Conservation (phyloP, 1,140 invertebrate genomes). For the Drosophila ohnishii region DNA sequence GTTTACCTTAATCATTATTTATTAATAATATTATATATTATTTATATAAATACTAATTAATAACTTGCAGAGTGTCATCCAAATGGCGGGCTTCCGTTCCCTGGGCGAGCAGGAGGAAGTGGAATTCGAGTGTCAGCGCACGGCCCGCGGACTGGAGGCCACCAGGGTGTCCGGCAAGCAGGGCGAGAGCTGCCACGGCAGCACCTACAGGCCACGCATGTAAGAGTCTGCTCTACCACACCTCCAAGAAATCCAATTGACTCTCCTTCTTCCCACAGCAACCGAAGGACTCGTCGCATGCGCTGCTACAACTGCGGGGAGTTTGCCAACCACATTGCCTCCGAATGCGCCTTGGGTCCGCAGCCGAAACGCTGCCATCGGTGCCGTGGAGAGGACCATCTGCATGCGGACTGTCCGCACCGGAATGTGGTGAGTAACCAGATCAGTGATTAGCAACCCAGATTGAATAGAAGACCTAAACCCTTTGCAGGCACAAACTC, state of each 20-base stretch:
- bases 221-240: slow-evolving; percentile 12
- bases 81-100: slow-evolving; percentile 94
- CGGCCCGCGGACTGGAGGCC: slow-evolving; percentile 93
- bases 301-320: slow-evolving; percentile 97
- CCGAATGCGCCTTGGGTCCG: slow-evolving; percentile 92
- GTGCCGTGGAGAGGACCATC: slow-evolving; percentile 93
- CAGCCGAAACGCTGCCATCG: slow-evolving; percentile 94
- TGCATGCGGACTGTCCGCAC: slow-evolving; percentile 92
- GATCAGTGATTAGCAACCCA: neutral
- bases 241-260: neutral
- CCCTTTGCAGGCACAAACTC: slow-evolving; percentile 45
- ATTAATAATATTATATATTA: too few species aligned
- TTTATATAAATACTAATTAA: too few species aligned
- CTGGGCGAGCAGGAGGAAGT: slow-evolving; percentile 93
- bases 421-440: slow-evolving; percentile 59
- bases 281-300: slow-evolving; percentile 91
- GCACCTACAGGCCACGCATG: slow-evolving; percentile 87
- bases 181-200: slow-evolving; percentile 90
- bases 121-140: slow-evolving; percentile 92
- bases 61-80: slow-evolving; percentile 90
- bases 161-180: slow-evolving; percentile 91
- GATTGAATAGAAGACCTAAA: neutral
- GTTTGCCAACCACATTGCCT: slow-evolving; percentile 94
- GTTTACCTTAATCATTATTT: too few species aligned
- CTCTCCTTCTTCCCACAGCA: slow-evolving; percentile 29